Conservation (phyloP, 2,888 invertebrate species). For the Xiphydria camelus region DNA sequence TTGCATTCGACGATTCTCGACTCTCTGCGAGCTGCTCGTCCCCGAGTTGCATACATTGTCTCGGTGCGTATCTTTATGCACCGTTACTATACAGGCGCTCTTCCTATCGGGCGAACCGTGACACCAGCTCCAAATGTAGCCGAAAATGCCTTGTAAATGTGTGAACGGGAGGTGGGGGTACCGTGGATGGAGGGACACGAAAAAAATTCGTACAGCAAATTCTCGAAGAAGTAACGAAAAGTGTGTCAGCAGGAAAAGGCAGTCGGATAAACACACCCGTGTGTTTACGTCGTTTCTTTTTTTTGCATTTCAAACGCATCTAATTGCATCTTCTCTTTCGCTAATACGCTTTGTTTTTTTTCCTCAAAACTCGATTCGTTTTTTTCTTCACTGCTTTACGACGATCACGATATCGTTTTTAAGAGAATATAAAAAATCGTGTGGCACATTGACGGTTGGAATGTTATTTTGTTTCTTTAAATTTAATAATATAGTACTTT, state of each 20-base stretch:
- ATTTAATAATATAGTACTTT: slow-evolving; percentile 52
- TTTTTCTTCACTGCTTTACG: slow-evolving; percentile 13
- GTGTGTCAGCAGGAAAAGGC: neutral
- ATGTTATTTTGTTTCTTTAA: slow-evolving; percentile 61
- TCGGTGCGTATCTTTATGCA: too few relatives aligned
- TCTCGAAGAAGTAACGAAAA: slow-evolving; percentile 1
- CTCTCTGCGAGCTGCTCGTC: too few relatives aligned
- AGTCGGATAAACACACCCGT: neutral
- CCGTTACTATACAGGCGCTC: too few relatives aligned
- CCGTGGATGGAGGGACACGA: neutral
- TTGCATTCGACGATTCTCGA: too few relatives aligned
- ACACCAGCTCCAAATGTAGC: neutral
- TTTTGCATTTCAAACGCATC: slow-evolving; percentile 15
- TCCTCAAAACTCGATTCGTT: slow-evolving; percentile 8
- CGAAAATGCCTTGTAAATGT: slow-evolving; percentile 8
- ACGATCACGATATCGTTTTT: slow-evolving; percentile 26
- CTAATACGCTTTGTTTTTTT: slow-evolving; percentile 5
- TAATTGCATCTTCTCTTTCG: slow-evolving; percentile 13
- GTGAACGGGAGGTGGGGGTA: slow-evolving; percentile 1
- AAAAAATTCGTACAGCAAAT: neutral
- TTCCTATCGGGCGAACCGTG: too few relatives aligned
- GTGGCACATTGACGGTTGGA: slow-evolving; percentile 70
- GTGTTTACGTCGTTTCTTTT: neutral
- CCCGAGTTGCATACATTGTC: too few relatives aligned
- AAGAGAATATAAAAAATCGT: slow-evolving; percentile 60